phyloP scores from a whole-genome alignment of 2,797 vertebrate genomes.

The Chelmon rostratus region DNA sequence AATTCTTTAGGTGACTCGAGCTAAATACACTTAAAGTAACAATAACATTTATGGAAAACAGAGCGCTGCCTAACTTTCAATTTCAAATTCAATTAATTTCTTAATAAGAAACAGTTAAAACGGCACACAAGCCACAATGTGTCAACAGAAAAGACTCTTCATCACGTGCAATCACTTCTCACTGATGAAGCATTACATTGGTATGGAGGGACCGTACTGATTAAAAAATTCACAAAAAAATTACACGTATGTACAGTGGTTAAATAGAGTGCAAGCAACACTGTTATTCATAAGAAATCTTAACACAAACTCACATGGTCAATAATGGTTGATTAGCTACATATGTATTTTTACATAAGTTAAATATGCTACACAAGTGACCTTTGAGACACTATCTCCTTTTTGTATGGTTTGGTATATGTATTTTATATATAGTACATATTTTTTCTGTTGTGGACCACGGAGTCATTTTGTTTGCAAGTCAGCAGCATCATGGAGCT shows the following conservation, averaged over 20 bases:
- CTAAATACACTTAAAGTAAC: conserved; percentile 74
- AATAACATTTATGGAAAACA: conserved; percentile 69
- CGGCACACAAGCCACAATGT: conserved; percentile 4
- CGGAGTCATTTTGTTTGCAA: too few species aligned
- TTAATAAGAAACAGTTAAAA: conserved; percentile 27
- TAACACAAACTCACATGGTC: not conserved
- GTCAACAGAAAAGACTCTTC: conserved; percentile 23
- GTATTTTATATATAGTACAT: too few species aligned
- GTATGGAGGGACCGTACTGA: conserved; percentile 4
- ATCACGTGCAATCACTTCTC: conserved; percentile 32
- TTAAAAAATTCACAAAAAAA: not conserved
- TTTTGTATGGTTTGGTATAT: too few species aligned
- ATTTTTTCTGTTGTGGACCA: too few species aligned
- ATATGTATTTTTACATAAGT: not conserved
- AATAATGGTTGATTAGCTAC: not conserved
- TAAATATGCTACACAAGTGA: not conserved
- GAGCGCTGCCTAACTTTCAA: conserved; percentile 4
- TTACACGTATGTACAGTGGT: not conserved
- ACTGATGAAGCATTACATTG: conserved; percentile 62
- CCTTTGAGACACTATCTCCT: too few species aligned
- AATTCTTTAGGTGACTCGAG: conserved; percentile 69
- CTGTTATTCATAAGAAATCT: not conserved
- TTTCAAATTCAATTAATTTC: conserved; percentile 58
- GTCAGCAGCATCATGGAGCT: too few species aligned
- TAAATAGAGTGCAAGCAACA: not conserved